Evolutionary conservation across 2,113 vertebrate species (phyloP), one percentile per base, ranked within the genome.

Genomic region (Boleophthalmus pectinirostris): DNA sequence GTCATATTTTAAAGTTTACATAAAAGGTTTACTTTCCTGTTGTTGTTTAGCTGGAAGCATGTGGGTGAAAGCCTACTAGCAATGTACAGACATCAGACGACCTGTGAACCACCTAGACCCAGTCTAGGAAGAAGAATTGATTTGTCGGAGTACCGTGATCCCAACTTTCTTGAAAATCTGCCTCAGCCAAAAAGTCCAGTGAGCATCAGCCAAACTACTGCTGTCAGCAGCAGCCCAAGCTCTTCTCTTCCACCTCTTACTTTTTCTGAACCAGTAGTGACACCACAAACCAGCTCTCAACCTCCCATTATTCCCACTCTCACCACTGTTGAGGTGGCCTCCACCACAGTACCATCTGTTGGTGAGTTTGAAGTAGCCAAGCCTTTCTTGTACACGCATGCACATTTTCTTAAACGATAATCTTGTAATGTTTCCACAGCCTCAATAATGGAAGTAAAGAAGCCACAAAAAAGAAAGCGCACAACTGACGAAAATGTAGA

Each of bases 41-140:
- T 81, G n/a, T 20, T 77, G 3, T 53, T 29, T 85, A 99, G 98
- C 66, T 99, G 98, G 98, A 98, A 95, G 88, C 94, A 95, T 82
- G 90, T 98, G 0, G 98, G 98, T 0, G 97, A 98, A 87, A 95
- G 95, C 73, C 83, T 99, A 63, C 88, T 98, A 72, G 94, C 96
- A 25, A 99, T 95, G 94, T 98, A 98, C 89, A 92, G 90, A 80
- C 94, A 98, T 85, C 95, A 97, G 72, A 97, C 95, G 10, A 96
- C 95, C 0, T 97, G 96, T 8, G 95, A 98, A 75, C 94, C 94
- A 0, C 96, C 96, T 16, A 93, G 93, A 3, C 95, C 95, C 12
- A 96, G 97, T 56, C 92, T 98, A 0, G 97, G 97, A 18, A 95
- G 90, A 77, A 94, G 95, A 77, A 94, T 99, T 3, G 96, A 98